phyloP scores from a whole-genome alignment of 1,140 invertebrate genomes.

The Pseudomyrmex flavicornis region DNA sequence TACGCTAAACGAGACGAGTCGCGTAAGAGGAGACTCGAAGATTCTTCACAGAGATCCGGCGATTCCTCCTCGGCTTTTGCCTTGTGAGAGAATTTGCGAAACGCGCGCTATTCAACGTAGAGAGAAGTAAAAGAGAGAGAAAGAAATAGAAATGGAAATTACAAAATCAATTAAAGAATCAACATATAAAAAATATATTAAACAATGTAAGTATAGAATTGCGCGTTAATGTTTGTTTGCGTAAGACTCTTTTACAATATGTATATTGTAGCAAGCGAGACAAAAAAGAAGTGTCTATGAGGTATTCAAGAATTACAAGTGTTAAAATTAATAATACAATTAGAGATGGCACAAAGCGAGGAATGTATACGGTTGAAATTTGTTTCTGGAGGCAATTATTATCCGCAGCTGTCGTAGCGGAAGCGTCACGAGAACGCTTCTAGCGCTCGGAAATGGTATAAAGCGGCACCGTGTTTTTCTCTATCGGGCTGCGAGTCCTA shows the following conservation, averaged over 20 bases:
- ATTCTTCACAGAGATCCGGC: background rate
- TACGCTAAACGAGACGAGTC: slow-evolving; percentile 23
- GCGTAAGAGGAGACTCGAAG: background rate
- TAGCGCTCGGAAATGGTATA: background rate
- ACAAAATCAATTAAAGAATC: too few species aligned
- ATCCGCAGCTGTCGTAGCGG: slow-evolving; percentile 50
- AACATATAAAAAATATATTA: too few species aligned
- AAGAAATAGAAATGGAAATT: too few species aligned
- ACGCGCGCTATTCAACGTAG: too few species aligned
- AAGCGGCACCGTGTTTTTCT: slow-evolving; percentile 21
- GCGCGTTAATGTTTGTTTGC: too few species aligned
- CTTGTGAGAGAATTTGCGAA: too few species aligned
- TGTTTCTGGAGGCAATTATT: slow-evolving; percentile 33
- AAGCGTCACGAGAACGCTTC: slow-evolving; percentile 26
- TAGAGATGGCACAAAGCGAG: background rate
- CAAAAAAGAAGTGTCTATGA: background rate
- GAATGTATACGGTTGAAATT: slow-evolving; percentile 3
- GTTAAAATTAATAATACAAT: slow-evolving; percentile 12
- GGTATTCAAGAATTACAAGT: too few species aligned
- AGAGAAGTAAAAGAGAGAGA: too few species aligned
- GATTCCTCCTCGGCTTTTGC: background rate
- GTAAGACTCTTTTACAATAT: too few species aligned
- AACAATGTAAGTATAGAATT: too few species aligned
- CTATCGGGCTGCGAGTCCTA: slow-evolving; percentile 19
- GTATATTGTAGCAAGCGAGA: too few species aligned